A percentile compares a stretch with the other conserved stretches of the same genome.
These are phyloP conservation scores for Mya arenaria DNA, from an alignment of 1,140 invertebrate species.

Conservation along the genomic window DNA sequence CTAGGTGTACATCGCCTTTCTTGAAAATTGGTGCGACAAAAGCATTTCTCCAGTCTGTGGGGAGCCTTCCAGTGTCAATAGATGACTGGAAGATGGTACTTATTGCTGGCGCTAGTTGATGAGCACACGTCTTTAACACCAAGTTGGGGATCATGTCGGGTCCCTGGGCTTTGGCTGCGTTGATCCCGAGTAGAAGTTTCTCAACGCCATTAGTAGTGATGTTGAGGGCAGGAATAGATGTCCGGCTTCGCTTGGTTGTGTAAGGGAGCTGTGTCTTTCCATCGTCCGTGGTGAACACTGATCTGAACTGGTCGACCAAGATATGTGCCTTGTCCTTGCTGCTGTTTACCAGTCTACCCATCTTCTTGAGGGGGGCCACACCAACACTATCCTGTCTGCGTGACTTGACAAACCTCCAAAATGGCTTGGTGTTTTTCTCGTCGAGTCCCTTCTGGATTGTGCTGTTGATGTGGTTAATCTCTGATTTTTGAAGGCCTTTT, in stretches of 20 bases:
- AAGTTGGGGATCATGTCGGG: slow-evolving; percentile 18
- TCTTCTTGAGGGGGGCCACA: slow-evolving; percentile 40
- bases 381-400: slow-evolving; percentile 38
- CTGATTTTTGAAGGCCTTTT: slow-evolving; percentile 37
- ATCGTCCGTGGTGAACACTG: no score
- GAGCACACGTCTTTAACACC: slow-evolving; percentile 4
- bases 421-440: slow-evolving; percentile 33
- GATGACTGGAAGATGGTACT: no score
- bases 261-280: not conserved
- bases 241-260: not conserved
- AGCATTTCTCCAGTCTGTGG: no score
- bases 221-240: not conserved
- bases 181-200: not conserved
- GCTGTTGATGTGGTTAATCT: slow-evolving; percentile 24
- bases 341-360: no score
- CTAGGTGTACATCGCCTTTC: no score
- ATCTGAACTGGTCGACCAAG: no score
- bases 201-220: slow-evolving; percentile 4
- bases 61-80: no score
- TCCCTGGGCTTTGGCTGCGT: slow-evolving; percentile 3
- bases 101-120: not conserved
- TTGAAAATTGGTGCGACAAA: no score
- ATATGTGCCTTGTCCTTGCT: no score
- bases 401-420: slow-evolving; percentile 29
- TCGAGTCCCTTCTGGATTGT: slow-evolving; percentile 19